Percentiles rank a stretch among this genome's conserved stretches.
phyloP scores from a whole-genome alignment of 2,797 vertebrate species.

The Crypturellus tataupa region DNA sequence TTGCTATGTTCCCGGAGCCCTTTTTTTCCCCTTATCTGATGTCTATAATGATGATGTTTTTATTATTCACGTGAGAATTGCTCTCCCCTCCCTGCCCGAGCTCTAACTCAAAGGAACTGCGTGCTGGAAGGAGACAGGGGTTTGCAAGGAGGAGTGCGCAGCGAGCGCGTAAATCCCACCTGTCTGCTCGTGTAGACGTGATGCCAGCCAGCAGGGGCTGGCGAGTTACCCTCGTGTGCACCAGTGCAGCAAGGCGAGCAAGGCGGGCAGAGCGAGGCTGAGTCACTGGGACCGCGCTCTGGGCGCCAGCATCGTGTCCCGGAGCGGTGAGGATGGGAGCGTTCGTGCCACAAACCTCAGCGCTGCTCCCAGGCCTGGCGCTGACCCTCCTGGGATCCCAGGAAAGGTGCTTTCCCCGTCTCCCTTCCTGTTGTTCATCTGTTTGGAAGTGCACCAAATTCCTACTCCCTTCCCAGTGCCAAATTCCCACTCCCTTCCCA shows the following conservation, averaged over 20 bases:
- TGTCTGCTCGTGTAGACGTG: neutral
- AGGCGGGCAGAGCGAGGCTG: neutral
- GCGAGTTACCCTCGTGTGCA: no score
- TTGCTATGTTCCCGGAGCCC: constrained; percentile 11
- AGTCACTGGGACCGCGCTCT: neutral
- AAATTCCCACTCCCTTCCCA: no score
- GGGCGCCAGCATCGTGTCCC: neutral
- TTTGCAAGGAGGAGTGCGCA: neutral
- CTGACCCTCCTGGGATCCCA: no score
- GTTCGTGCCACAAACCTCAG: no score
- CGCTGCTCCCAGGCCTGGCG: no score
- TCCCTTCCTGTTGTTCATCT: no score
- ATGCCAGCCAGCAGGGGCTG: neutral
- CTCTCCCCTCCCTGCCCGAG: neutral
- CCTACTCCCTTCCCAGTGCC: no score
- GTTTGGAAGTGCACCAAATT: no score
- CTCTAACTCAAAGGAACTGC: neutral
- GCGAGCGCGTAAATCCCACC: fast-evolving
- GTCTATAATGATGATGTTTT: constrained; percentile 48
- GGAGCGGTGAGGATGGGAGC: neutral
- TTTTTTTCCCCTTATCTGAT: constrained; percentile 49
- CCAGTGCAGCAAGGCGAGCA: no score
- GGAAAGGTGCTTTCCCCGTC: no score
- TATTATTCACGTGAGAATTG: constrained; percentile 66
- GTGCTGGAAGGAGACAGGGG: neutral